Evolutionary conservation across 2,797 vertebrate genomes (phyloP).

Genomic region (Rhinatrema bivittatum): DNA sequence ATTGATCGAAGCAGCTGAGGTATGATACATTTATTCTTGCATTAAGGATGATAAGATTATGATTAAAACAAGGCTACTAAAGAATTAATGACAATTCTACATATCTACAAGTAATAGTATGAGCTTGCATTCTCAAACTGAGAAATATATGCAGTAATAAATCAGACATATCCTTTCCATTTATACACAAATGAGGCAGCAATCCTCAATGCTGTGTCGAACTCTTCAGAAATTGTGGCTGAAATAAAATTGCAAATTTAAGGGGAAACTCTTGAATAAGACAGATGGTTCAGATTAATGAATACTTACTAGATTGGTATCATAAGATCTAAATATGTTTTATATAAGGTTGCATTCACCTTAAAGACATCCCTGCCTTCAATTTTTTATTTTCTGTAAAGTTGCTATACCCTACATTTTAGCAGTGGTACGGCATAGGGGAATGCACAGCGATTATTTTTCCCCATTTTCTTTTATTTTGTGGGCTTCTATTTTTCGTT

Average conservation of each 20-base stretch:
- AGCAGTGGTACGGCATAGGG: constrained; percentile 53
- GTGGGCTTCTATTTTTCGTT: too few species aligned
- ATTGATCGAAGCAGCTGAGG: neutral
- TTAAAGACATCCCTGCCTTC: constrained; percentile 49
- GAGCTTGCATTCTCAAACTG: neutral
- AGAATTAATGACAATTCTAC: neutral
- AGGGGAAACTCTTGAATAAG: neutral
- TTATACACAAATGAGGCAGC: neutral
- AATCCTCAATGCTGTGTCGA: too few species aligned
- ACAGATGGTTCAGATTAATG: too few species aligned
- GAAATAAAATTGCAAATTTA: neutral
- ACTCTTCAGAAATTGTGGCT: neutral
- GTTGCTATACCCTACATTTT: constrained; percentile 48
- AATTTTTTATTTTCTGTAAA: constrained; percentile 52
- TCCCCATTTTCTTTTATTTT: too few species aligned
- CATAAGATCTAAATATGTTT: too few species aligned
- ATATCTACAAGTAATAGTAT: neutral
- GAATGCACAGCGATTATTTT: too few species aligned
- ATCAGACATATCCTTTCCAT: neutral
- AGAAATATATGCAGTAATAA: neutral
- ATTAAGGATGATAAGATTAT: neutral
- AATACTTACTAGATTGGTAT: neutral
- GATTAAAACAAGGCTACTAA: neutral
- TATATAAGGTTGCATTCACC: too few species aligned
- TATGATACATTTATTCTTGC: neutral